Evolutionary conservation across 2,797 vertebrate species (phyloP).

Genomic region (Champsocephalus gunnari): DNA sequence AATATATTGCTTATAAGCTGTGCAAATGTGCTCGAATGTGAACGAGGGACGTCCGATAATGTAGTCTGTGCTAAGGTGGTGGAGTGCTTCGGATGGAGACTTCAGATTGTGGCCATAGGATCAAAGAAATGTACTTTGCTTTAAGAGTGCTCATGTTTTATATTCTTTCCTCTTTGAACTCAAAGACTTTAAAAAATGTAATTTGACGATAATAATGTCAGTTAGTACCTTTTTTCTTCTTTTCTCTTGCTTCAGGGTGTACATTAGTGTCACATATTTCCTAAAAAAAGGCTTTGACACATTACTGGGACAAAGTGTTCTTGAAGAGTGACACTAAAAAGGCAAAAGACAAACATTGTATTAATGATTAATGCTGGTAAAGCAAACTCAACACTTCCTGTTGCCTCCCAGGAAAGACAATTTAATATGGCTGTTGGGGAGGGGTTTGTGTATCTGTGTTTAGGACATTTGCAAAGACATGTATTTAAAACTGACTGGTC

Average conservation of each 20-base stretch:
- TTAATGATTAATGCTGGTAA: neutral
- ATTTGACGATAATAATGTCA: constrained; percentile 30
- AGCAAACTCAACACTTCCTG: neutral
- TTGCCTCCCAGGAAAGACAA: neutral
- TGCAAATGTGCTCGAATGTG: neutral
- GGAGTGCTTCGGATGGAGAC: neutral
- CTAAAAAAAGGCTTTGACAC: neutral
- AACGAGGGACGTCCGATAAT: constrained; percentile 7
- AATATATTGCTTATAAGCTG: constrained; percentile 14
- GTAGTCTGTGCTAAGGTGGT: neutral
- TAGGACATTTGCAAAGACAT: constrained; percentile 1
- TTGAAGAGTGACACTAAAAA: neutral
- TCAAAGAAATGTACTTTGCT: neutral
- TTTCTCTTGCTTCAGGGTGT: neutral
- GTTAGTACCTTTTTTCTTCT: neutral
- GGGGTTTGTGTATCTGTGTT: neutral
- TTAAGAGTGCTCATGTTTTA: neutral
- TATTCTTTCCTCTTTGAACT: constrained; percentile 16
- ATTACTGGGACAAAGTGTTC: neutral
- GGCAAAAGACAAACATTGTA: neutral
- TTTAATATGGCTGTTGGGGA: constrained; percentile 1
- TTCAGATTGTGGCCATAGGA: constrained; percentile 8
- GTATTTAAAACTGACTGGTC: neutral
- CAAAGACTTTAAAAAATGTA: neutral
- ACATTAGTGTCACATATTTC: neutral